Base-by-base conservation (phyloP, 2,888 invertebrate genomes). In the Agrotis segetum region DNA sequence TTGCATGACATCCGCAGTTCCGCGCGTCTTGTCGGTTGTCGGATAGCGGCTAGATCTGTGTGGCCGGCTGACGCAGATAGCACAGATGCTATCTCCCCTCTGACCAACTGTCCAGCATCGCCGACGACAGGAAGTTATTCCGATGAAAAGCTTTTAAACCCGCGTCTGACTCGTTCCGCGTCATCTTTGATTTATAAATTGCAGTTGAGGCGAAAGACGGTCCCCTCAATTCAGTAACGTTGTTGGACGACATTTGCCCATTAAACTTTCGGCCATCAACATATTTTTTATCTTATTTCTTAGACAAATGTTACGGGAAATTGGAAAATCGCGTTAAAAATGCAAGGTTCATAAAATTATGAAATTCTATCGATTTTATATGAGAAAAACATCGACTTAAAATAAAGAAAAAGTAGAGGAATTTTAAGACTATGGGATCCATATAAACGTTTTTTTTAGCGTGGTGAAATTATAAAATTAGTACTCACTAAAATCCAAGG, bases 1-100 rank as follows among this genome's bases (percentile, higher is more conserved):
- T 68, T 64, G 69, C 24, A 64, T 56, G 49, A 63, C 53, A 67
- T 77, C 76, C 62, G 67, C 58, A 24, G 21, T 14, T 34, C 58
- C 56, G 44, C 24, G 44, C 65, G 19, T 62, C 47, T 49, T 19
- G 40, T 9, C 14, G 29, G n/a, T 49, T 19, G 40, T 9, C 14
- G 29, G n/a, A 11, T 29, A n/a, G 17, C 17, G 50, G 14, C 34
- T 56, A 24, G 17, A 24, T 9, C 24, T 40, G 47, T 40, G 40
- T 40, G 19, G 44, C 16, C 59, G 21, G 14, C 44, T 17, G 13
- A 21, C 47, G 49, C 29, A 46, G 61, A 52, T 52, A 47, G 17
- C 56, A 21, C 13, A 16, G 46, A 61, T 77, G 16, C 49, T 49
- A 71, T 46, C 53, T 55, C 6, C 19, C 16, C 17, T 24, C 13